Base-by-base conservation (phyloP, 2,888 invertebrate genomes). In the Melinaea menophilus region DNA sequence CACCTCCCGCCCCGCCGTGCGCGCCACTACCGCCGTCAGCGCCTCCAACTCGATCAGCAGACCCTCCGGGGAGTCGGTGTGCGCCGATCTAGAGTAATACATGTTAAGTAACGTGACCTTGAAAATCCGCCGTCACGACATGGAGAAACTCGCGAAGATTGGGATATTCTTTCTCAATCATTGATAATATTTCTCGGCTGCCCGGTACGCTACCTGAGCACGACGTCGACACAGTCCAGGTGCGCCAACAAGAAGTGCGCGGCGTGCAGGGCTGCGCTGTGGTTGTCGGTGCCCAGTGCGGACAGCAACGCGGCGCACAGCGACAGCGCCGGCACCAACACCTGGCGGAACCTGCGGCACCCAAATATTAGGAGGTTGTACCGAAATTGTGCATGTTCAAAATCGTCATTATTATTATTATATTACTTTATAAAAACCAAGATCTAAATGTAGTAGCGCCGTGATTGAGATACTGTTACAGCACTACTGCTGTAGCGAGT, bases 251-350 rank as follows among this genome's bases (percentile, higher is more conserved):
- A 81, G 73, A 96, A 95, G 73, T 95, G 94, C 74, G 96, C 93
- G 58, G 97, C 94, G 90, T 97, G 97, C 7, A 94, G 88, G 12
- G 95, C 93, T 58, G 95, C 96, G 60, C 96, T 95, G 82, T 95
- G 94, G 88, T 98, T 97, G 73, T 95, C 94, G 0, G 95, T 92
- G 37, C 97, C 97, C 58, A 98, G 91, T 0, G 97, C 94, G 0
- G 96, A 95, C 33, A 98, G 91, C 56, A 98, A 85, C 11, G 95
- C 94, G 78, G 96, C 94, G 79, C 96, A 97, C 13, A 98, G 88
- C 69, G 94, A 93, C 65, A 98, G 84, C 31, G 96, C 95, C 0
- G 98, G 97, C 61, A 96, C 92, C 68, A 97, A 91, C 58, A 98
- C 94, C 79, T 96, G 95, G 55, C 96, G 93, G 85, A 96, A 98